Conservation (phyloP, 2,113 vertebrate species). For the Isichthys henryi region DNA sequence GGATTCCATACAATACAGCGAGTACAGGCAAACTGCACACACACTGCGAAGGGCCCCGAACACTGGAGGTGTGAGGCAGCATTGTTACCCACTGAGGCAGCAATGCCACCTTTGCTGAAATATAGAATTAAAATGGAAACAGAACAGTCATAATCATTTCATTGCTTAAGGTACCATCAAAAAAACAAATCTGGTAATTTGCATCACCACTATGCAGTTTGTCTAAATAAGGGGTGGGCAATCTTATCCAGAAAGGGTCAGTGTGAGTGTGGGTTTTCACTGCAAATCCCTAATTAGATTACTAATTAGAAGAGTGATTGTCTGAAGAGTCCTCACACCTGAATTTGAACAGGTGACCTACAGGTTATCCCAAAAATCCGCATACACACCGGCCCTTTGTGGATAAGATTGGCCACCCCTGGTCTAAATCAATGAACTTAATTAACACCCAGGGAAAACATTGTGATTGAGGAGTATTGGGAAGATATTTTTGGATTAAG, state of each 20-base stretch:
- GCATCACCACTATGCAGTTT: constrained; percentile 36
- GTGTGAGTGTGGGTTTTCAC: too few species aligned
- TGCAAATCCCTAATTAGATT: too few species aligned
- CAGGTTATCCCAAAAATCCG: too few species aligned
- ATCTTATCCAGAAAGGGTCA: too few species aligned
- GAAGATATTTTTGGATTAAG: not conserved
- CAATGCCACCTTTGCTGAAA: not conserved
- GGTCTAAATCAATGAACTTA: constrained; percentile 30
- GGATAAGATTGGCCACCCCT: too few species aligned
- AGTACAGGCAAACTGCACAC: not conserved
- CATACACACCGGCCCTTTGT: too few species aligned
- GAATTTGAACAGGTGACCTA: too few species aligned
- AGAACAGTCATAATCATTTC: constrained; percentile 30
- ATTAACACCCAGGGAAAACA: constrained; percentile 35
- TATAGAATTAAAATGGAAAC: constrained; percentile 14
- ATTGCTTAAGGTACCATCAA: constrained; percentile 35
- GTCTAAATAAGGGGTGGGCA: constrained; percentile 8
- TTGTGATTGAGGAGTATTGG: constrained; percentile 10
- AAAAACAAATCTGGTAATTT: constrained; percentile 37
- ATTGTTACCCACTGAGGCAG: not conserved
- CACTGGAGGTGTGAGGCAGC: not conserved
- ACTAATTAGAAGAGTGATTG: too few species aligned
- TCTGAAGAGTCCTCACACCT: too few species aligned
- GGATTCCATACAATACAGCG: not conserved
- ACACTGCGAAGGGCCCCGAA: not conserved